Base-by-base conservation (phyloP, 1,140 invertebrate species). In the Zaprionus africanus region DNA sequence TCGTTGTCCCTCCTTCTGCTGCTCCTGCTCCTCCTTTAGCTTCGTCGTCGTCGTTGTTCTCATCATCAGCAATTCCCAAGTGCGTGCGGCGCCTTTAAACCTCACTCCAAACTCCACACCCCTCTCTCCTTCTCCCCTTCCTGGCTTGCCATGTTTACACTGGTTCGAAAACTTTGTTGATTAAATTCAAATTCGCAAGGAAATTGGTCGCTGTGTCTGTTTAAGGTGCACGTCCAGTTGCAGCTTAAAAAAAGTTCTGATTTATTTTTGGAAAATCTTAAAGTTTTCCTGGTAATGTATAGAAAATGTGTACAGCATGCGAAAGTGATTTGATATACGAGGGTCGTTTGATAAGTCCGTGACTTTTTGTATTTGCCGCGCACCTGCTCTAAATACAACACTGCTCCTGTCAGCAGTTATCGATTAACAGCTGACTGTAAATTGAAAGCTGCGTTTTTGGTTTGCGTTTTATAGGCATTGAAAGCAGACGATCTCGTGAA, bases 41-140 rank as follows among this genome's bases (percentile, higher is more conserved):
- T 9, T 60, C 17, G 22, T 54, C 28, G 22, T 66, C n/a, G 24
- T 56, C 41, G 41, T 71, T 43, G 36, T 63, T 36, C 73, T 71
- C 68, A 71, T 76, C 73, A 71, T 76, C 73, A 64, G 60, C 73
- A 76, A 76, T 76, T 65, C 73, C 73, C 73, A 76, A 76, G 68
- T 71, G 73, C 73, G 67, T 76, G 73, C 68, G 68, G 28, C 67
- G 51, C 43, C 73, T 71, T 76, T 71, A 63, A 64, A 51, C 22
- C 58, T 56, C 43, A 34, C 66, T 51, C 13, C 22, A 22, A 5
- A 15, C 53, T 26, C 24, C 56, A 5, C 3, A 2, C 5, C 19
- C 5, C 22, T 19, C 26, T 9, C n/a, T 34, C 56, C 53, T 15
- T 6, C 12, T 22, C 62, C 9, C 9, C 9, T 53, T 54, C 63